These are phyloP conservation scores for Latrodectus hesperus DNA, from an alignment of 2,888 invertebrate species.

Conservation along the genomic window DNA sequence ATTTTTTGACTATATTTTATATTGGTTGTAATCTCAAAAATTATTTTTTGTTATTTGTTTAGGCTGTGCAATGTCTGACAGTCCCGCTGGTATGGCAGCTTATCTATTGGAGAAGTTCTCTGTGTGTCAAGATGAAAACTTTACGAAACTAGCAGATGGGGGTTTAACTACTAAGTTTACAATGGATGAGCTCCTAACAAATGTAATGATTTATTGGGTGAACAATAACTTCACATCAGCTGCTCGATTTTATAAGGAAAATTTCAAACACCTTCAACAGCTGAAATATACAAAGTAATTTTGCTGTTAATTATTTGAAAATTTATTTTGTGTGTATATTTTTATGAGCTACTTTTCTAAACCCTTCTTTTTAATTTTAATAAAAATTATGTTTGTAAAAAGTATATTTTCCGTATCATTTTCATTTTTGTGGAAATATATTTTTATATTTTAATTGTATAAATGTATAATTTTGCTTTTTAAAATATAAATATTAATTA, in stretches of 20 bases:
- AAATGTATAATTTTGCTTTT: no score
- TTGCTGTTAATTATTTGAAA: constrained; percentile 68
- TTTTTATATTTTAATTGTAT: no score
- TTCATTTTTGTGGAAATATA: no score
- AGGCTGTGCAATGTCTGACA: constrained; percentile 83
- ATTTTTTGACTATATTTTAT: no score
- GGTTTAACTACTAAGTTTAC: constrained; percentile 81
- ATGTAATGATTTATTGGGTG: constrained; percentile 88
- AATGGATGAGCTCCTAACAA: constrained; percentile 84
- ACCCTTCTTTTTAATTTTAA: no score
- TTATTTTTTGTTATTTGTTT: constrained; percentile 44
- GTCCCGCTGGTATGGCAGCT: constrained; percentile 89
- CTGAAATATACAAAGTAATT: constrained; percentile 35
- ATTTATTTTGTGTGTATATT: no score
- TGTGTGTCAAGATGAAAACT: constrained; percentile 81
- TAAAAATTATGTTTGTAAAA: no score
- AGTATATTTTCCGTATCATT: no score
- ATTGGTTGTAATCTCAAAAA: no score
- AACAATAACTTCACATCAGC: constrained; percentile 84
- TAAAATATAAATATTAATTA: no score
- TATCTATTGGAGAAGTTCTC: constrained; percentile 93
- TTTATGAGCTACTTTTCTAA: no score
- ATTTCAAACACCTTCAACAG: constrained; percentile 7
- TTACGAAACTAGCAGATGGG: constrained; percentile 79
- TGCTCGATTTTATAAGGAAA: constrained; percentile 84